Evolutionary conservation across 2,888 invertebrate genomes (phyloP).

Genomic region (Steinernema carpocapsae): DNA sequence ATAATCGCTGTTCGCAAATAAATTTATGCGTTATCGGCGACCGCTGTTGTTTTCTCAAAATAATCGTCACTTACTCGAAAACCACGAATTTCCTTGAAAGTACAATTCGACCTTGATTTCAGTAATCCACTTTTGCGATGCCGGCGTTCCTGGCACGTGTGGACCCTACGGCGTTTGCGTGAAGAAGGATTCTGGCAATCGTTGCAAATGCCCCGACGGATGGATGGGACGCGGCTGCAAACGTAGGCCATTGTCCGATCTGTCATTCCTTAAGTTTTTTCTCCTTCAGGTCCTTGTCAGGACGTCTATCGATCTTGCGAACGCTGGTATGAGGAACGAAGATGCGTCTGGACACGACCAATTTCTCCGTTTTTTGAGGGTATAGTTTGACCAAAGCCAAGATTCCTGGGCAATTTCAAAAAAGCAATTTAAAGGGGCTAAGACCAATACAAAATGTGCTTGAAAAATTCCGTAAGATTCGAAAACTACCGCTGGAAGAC

Average conservation of each 20-base stretch:
- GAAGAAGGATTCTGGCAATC: conserved; percentile 45
- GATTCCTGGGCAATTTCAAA: too few relatives aligned
- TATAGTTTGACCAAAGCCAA: too few relatives aligned
- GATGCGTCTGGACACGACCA: conserved; percentile 60
- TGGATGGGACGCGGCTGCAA: conserved; percentile 60
- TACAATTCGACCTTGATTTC: conserved; percentile 24
- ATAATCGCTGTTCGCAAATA: conserved; percentile 29
- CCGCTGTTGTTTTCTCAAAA: neutral
- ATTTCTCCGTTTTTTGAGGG: conserved; percentile 61
- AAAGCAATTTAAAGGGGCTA: too few relatives aligned
- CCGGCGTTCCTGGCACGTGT: conserved; percentile 45
- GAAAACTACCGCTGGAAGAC: too few relatives aligned
- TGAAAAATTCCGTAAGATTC: too few relatives aligned
- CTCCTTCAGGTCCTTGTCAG: conserved; percentile 63
- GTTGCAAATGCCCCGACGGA: conserved; percentile 60
- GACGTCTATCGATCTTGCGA: conserved; percentile 64
- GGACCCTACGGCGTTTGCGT: conserved; percentile 53
- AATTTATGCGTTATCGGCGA: conserved; percentile 29
- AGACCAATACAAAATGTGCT: too few relatives aligned
- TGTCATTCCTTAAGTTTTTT: neutral
- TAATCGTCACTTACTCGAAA: neutral
- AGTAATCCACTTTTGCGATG: conserved; percentile 57
- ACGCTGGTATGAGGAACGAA: conserved; percentile 62
- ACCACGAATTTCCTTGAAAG: neutral
- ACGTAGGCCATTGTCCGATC: conserved; percentile 44